phyloP scores from a whole-genome alignment of 2,113 vertebrate genomes.

The Hydrochoerus hydrochaeris region DNA sequence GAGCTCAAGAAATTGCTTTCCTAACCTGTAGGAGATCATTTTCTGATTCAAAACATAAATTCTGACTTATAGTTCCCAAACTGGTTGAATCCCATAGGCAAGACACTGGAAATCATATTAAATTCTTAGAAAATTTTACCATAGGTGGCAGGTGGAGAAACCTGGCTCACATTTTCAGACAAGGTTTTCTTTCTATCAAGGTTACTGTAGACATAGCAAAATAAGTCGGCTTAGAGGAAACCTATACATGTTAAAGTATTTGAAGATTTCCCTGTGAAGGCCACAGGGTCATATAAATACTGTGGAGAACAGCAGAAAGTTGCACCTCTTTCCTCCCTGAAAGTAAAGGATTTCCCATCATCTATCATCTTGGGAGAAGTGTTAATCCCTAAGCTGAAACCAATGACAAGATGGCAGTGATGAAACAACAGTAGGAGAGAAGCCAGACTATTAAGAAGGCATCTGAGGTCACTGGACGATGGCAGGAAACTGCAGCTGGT shows the following conservation, averaged over 20 bases:
- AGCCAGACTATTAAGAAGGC: background rate
- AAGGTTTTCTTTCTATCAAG: conserved; percentile 10
- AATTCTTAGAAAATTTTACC: background rate
- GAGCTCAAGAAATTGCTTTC: conserved; percentile 1
- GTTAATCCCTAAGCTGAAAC: background rate
- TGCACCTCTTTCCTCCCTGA: background rate
- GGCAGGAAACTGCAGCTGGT: background rate
- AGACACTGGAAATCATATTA: background rate
- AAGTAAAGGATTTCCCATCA: background rate
- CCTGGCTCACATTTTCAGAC: background rate
- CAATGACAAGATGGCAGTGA: background rate
- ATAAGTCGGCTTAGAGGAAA: background rate
- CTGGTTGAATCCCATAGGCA: background rate
- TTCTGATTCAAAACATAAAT: background rate
- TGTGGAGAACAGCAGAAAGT: background rate
- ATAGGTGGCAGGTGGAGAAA: background rate
- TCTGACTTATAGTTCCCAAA: background rate
- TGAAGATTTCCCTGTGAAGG: background rate
- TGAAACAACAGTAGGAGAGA: background rate
- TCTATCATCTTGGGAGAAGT: background rate
- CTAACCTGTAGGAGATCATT: background rate
- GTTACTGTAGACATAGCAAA: background rate
- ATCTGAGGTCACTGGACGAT: background rate
- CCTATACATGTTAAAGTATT: background rate
- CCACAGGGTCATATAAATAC: background rate